Evolutionary conservation across 92 coral and sea anemone species (phyloP).

Genomic region (Epizoanthus illoricatus): DNA sequence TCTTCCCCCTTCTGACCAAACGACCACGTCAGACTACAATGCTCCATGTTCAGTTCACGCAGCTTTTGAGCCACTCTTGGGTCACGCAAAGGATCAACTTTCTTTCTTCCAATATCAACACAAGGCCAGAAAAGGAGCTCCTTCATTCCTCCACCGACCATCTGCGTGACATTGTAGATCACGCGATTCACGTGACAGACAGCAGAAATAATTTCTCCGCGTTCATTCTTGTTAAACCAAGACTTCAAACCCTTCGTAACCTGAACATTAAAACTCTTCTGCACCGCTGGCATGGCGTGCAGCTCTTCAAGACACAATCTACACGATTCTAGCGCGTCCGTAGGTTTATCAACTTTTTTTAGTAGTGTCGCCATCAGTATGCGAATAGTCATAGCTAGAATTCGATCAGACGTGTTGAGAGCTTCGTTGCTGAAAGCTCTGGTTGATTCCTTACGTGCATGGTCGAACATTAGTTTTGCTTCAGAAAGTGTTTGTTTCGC

Average conservation of each 20-base stretch:
- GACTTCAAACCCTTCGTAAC: constrained; percentile 14
- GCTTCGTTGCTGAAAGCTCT: constrained; percentile 50
- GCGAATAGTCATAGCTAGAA: constrained; percentile 43
- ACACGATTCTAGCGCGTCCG: constrained; percentile 17
- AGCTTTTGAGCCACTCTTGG: too few species aligned
- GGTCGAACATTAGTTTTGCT: too few species aligned
- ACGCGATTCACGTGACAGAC: constrained; percentile 27
- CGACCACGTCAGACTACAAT: too few species aligned
- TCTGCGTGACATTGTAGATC: constrained; percentile 10
- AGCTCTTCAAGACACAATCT: constrained; percentile 37
- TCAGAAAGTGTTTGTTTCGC: too few species aligned
- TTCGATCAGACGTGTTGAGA: constrained; percentile 32
- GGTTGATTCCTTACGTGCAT: too few species aligned
- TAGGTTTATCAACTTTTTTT: constrained; percentile 12
- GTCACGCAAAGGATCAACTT: too few species aligned
- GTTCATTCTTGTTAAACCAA: constrained; percentile 22
- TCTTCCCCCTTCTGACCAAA: constrained; percentile 26
- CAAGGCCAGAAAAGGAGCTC: too few species aligned
- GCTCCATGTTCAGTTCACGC: too few species aligned
- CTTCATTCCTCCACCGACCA: too few species aligned
- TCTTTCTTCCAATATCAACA: too few species aligned
- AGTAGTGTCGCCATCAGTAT: constrained; percentile 46
- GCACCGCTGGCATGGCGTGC: constrained; percentile 39
- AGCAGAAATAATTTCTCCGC: constrained; percentile 19
- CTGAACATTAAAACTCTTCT: constrained; percentile 14